phyloP scores from a whole-genome alignment of 2,113 vertebrate species.

The Antechinus flavipes region DNA sequence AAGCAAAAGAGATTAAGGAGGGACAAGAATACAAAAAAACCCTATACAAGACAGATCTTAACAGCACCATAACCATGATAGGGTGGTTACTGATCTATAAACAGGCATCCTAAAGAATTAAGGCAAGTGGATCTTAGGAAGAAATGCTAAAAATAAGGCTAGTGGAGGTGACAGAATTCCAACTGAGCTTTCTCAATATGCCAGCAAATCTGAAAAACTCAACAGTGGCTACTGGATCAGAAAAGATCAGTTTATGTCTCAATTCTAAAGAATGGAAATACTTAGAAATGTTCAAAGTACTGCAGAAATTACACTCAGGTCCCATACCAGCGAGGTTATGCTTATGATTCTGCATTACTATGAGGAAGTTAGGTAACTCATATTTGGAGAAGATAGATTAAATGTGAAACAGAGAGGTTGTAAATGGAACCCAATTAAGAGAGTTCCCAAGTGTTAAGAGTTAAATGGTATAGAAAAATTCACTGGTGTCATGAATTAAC shows the following conservation, averaged over 20 bases:
- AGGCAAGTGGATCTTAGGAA: neutral
- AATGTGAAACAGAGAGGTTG: neutral
- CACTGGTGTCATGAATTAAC: slow-evolving; percentile 10
- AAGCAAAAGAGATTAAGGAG: too few relatives aligned
- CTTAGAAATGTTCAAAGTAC: neutral
- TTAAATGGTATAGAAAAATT: slow-evolving; percentile 9
- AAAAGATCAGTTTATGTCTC: too few relatives aligned
- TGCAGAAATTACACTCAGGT: neutral
- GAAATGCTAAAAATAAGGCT: too few relatives aligned
- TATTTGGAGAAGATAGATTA: neutral
- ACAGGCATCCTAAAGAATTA: neutral
- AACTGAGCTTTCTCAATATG: too few relatives aligned
- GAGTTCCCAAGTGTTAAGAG: neutral
- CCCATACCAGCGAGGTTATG: neutral
- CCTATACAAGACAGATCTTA: neutral
- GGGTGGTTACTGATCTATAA: neutral
- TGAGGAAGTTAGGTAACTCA: slow-evolving; percentile 4
- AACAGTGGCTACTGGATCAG: too few relatives aligned
- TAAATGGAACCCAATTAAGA: slow-evolving; percentile 7
- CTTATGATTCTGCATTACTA: neutral
- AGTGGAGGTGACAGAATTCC: too few relatives aligned
- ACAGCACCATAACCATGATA: neutral
- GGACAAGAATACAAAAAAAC: neutral
- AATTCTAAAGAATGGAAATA: neutral
- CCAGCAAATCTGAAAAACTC: too few relatives aligned